These are phyloP conservation scores for Crossoptilon crossoptilon DNA, from an alignment of 2,797 vertebrate species.

Conservation along the genomic window DNA sequence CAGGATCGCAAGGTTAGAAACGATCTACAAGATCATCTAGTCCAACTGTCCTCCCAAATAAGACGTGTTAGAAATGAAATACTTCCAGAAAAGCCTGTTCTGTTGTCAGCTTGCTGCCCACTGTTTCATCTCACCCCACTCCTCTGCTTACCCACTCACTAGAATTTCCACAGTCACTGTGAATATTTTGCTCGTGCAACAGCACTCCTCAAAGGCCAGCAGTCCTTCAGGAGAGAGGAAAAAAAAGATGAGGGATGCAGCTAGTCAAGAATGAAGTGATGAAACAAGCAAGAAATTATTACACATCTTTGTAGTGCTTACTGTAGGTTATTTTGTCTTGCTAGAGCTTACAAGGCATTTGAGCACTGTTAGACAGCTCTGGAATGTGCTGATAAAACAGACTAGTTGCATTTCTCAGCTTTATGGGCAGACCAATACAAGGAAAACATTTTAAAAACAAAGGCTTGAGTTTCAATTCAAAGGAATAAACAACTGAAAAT, in stretches of 20 bases:
- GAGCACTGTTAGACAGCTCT: not conserved
- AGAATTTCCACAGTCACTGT: not conserved
- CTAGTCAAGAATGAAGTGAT: not conserved
- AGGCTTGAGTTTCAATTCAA: slow-evolving; percentile 13
- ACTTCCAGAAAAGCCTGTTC: not conserved
- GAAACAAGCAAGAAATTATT: not conserved
- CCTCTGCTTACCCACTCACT: not conserved
- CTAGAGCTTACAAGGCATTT: not conserved
- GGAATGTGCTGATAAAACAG: slow-evolving; percentile 35
- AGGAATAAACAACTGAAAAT: slow-evolving; percentile 50
- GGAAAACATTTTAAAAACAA: slow-evolving; percentile 42
- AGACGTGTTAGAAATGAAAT: not conserved
- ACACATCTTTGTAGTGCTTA: not conserved
- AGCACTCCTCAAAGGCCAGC: not conserved
- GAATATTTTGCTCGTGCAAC: not conserved
- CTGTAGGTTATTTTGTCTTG: slow-evolving; percentile 7
- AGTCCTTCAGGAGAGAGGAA: not conserved
- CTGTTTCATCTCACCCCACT: not conserved
- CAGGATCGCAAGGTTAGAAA: too few species aligned
- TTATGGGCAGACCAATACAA: not conserved
- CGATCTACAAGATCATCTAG: too few species aligned
- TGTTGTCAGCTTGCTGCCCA: not conserved
- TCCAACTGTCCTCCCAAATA: not conserved
- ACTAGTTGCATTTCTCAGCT: slow-evolving; percentile 14
- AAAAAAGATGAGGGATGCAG: not conserved